Evolutionary conservation across 1,140 invertebrate species (phyloP).

Genomic region (Cyclargus thomasi): DNA sequence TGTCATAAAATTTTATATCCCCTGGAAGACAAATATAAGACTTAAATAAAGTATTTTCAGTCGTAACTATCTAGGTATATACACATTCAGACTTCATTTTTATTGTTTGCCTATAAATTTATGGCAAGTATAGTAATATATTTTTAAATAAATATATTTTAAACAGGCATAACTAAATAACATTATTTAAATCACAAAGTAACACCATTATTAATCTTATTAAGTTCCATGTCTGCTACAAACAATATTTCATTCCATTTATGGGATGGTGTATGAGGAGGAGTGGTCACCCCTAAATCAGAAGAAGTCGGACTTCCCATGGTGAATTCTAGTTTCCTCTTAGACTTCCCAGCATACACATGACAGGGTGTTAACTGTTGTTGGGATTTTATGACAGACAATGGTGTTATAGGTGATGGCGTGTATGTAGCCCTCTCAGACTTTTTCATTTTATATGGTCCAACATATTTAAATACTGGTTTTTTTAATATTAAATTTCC

Average conservation of each 20-base stretch:
- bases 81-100: constrained; percentile 29
- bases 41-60: constrained; percentile 30
- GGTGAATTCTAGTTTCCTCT: constrained; percentile 70
- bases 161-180: constrained; percentile 20
- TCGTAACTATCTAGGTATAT: constrained; percentile 27
- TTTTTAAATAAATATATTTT: constrained; percentile 26
- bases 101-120: constrained; percentile 26
- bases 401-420: constrained; percentile 61
- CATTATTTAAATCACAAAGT: constrained; percentile 44
- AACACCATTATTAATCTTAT: constrained; percentile 66
- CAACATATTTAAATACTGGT: constrained; percentile 82
- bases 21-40: constrained; percentile 52
- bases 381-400: constrained; percentile 42
- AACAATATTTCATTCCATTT: constrained; percentile 74
- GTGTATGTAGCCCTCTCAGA: constrained; percentile 41
- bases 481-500: constrained; percentile 77
- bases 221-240: constrained; percentile 72
- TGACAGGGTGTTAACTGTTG: constrained; percentile 47
- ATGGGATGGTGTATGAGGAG: constrained; percentile 64
- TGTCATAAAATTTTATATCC: constrained; percentile 31
- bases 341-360: constrained; percentile 60
- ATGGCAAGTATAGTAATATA: constrained; percentile 31
- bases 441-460: constrained; percentile 72
- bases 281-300: constrained; percentile 54
- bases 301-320: constrained; percentile 46